A percentile compares a stretch with the other conserved stretches of the same genome.
These are phyloP conservation scores for Polymixis lichenea DNA, from an alignment of 2,888 invertebrate species.

Conservation along the genomic window DNA sequence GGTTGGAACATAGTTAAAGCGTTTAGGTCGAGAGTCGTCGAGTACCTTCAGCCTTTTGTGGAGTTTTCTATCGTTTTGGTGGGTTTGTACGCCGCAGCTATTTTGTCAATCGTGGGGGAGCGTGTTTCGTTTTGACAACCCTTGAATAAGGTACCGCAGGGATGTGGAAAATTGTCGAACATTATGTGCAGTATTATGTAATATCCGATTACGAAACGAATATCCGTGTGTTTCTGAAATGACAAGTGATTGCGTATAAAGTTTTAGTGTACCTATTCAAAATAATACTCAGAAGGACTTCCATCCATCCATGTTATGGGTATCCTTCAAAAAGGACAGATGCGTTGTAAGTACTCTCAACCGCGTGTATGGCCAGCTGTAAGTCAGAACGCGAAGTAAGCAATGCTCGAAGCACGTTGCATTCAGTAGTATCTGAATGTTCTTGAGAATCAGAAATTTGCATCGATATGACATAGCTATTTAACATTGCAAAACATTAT, in stretches of 20 bases:
- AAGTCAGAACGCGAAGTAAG: background rate
- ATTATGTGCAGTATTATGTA: slow-evolving; percentile 54
- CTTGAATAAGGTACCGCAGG: slow-evolving; percentile 70
- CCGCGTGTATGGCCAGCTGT: background rate
- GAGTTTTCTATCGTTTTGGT: slow-evolving; percentile 88
- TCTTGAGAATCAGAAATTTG: background rate
- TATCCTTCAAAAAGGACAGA: background rate
- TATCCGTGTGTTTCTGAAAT: background rate
- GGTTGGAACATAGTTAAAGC: slow-evolving; percentile 90
- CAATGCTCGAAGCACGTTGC: background rate
- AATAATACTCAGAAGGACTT: background rate
- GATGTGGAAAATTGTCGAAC: slow-evolving; percentile 76
- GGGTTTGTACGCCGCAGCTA: slow-evolving; percentile 82
- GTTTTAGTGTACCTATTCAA: slow-evolving; percentile 1
- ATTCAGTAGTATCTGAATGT: background rate
- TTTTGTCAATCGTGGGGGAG: slow-evolving; percentile 88
- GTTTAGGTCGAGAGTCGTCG: slow-evolving; percentile 88
- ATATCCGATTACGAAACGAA: slow-evolving; percentile 26
- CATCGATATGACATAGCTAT: background rate
- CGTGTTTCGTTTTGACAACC: slow-evolving; percentile 83
- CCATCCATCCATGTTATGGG: too few relatives aligned
- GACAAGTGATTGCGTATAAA: background rate
- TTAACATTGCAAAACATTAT: slow-evolving; percentile 10
- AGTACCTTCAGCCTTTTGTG: slow-evolving; percentile 88
- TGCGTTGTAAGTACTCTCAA: background rate